Evolutionary conservation across 2,888 invertebrate genomes (phyloP).

Genomic region (Cabera pusaria): DNA sequence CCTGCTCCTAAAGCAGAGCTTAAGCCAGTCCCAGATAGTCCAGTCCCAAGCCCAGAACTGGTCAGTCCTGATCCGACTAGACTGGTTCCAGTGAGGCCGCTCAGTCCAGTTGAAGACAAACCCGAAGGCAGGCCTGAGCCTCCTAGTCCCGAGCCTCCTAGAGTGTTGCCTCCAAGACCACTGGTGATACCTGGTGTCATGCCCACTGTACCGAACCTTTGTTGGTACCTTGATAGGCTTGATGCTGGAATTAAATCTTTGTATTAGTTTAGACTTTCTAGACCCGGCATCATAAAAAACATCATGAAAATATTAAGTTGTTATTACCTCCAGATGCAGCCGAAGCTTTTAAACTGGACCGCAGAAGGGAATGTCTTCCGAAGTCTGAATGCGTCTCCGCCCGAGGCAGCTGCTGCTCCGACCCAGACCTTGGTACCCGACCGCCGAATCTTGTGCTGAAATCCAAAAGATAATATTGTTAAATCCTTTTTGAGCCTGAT

Average conservation of each 20-base stretch:
- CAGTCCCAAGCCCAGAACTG: slow-evolving; percentile 65
- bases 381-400: slow-evolving; percentile 93
- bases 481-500: too few species aligned
- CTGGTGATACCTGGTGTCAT: slow-evolving; percentile 57
- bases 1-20: slow-evolving; percentile 62
- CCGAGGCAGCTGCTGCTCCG: slow-evolving; percentile 94
- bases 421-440: slow-evolving; percentile 92
- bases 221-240: slow-evolving; percentile 85
- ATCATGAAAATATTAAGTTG: slow-evolving; percentile 8
- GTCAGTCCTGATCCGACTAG: slow-evolving; percentile 67
- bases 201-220: slow-evolving; percentile 82
- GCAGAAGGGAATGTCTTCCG: slow-evolving; percentile 90
- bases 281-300: too few species aligned
- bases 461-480: neutral
- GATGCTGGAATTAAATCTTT: slow-evolving; percentile 60
- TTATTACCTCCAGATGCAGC: slow-evolving; percentile 59
- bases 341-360: slow-evolving; percentile 90
- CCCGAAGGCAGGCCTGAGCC: slow-evolving; percentile 67
- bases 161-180: slow-evolving; percentile 45
- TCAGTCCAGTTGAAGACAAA: slow-evolving; percentile 72
- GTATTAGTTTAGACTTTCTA: slow-evolving; percentile 2
- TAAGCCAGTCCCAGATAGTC: slow-evolving; percentile 63
- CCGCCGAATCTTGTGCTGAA: slow-evolving; percentile 69
- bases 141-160: slow-evolving; percentile 31
- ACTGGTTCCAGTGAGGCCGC: slow-evolving; percentile 72